Evolutionary conservation across 2,888 invertebrate species (phyloP).

Genomic region (Galeopsomyia nigrocyanea): DNA sequence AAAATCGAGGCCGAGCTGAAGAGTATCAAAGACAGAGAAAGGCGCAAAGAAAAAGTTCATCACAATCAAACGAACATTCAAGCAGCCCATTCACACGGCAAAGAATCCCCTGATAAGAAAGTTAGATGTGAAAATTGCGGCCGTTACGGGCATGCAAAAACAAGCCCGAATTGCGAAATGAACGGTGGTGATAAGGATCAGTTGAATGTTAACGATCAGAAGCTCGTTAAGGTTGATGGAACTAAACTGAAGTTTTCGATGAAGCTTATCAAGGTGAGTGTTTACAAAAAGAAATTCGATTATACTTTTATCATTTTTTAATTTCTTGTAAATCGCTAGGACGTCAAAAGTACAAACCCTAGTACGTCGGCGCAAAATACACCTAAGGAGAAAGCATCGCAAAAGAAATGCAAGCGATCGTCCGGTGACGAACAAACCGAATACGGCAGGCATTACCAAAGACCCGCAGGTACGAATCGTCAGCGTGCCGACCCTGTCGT

Average conservation of each 20-base stretch:
- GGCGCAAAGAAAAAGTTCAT: conserved; percentile 95
- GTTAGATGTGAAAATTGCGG: conserved; percentile 1
- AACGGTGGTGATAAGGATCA: conserved; percentile 62
- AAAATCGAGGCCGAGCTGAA: conserved; percentile 96
- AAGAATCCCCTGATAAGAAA: conserved; percentile 79
- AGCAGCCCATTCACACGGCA: conserved; percentile 70
- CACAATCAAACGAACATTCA: conserved; percentile 90
- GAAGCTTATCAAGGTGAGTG: conserved; percentile 82
- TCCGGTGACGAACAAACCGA: conserved; percentile 84
- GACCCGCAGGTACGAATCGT: conserved; percentile 86
- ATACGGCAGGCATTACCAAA: conserved; percentile 86
- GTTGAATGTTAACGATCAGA: conserved; percentile 84
- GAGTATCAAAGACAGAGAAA: conserved; percentile 93
- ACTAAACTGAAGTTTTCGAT: conserved; percentile 93
- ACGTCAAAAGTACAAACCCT: conserved; percentile 88
- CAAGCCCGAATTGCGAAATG: conserved; percentile 19
- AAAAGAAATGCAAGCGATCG: conserved; percentile 77
- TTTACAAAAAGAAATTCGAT: too few relatives aligned
- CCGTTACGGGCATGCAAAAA: conserved; percentile 3
- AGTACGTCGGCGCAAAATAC: conserved; percentile 83
- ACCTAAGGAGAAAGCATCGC: conserved; percentile 80
- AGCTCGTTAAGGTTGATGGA: conserved; percentile 93
- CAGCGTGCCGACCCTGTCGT: conserved; percentile 96
- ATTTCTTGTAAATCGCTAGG: conserved; percentile 68
- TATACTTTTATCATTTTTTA: too few relatives aligned